These are phyloP conservation scores for Prietella phreatophila DNA, from an alignment of 2,113 vertebrate species.

Conservation along the genomic window DNA sequence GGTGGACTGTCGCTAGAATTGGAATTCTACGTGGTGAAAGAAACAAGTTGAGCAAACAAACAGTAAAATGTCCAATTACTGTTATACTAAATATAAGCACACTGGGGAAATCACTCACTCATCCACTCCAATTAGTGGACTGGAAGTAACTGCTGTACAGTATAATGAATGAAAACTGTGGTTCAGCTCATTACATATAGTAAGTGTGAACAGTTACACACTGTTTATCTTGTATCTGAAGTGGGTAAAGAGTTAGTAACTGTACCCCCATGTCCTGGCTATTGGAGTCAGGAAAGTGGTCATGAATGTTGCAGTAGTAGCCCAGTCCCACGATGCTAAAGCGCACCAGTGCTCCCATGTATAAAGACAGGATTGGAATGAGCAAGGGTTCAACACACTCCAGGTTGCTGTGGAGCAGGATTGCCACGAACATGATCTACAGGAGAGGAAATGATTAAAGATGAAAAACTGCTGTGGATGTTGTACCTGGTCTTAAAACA, in stretches of 20 bases:
- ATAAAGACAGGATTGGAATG: slow-evolving; percentile 85
- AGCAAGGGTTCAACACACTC: slow-evolving; percentile 84
- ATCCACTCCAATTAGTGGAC: background rate
- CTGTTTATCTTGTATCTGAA: background rate
- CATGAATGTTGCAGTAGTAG: slow-evolving; percentile 85
- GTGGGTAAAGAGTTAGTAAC: background rate
- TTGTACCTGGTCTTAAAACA: background rate
- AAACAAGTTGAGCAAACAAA: background rate
- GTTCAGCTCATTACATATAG: background rate
- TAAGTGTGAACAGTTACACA: background rate
- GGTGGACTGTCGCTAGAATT: background rate
- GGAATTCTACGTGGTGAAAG: background rate
- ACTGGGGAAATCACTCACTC: background rate
- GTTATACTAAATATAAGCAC: background rate
- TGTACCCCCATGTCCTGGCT: slow-evolving; percentile 83
- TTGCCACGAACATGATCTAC: slow-evolving; percentile 85
- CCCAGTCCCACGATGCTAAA: slow-evolving; percentile 84
- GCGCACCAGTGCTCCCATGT: slow-evolving; percentile 86
- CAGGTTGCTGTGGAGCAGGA: slow-evolving; percentile 86
- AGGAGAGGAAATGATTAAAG: slow-evolving; percentile 34
- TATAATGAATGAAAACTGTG: background rate
- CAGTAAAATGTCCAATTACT: background rate
- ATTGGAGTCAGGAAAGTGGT: slow-evolving; percentile 81
- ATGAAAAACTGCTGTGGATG: background rate
- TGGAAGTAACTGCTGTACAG: background rate